Conservation (phyloP, 2,888 invertebrate genomes). For the Rotaria socialis region DNA sequence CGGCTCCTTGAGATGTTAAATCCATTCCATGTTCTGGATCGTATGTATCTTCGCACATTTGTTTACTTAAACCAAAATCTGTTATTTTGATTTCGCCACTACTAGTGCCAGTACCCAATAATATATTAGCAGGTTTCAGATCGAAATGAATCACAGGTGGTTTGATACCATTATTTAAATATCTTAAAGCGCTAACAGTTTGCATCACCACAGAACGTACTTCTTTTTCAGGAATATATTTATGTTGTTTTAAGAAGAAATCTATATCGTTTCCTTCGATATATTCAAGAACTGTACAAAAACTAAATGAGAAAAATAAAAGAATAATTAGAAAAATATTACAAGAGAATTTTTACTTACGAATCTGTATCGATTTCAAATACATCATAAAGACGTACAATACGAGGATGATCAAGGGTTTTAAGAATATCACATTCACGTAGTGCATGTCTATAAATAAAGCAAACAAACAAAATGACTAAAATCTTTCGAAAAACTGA, state of each 20-base stretch:
- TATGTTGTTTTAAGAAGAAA: slow-evolving; percentile 94
- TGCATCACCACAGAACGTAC: slow-evolving; percentile 98
- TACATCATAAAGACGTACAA: slow-evolving; percentile 96
- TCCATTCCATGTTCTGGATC: slow-evolving; percentile 96
- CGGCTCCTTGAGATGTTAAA: slow-evolving; percentile 97
- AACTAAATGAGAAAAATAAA: slow-evolving; percentile 56
- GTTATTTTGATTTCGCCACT: slow-evolving; percentile 99
- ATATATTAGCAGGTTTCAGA: slow-evolving; percentile 94
- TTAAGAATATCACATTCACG: slow-evolving; percentile 99
- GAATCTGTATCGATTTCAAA: slow-evolving; percentile 99
- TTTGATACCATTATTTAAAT: slow-evolving; percentile 93
- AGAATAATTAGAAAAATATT: background rate
- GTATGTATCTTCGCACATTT: slow-evolving; percentile 98
- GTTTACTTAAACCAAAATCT: slow-evolving; percentile 97
- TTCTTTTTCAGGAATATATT: slow-evolving; percentile 94
- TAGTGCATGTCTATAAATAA: slow-evolving; percentile 72
- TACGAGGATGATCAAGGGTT: slow-evolving; percentile 93
- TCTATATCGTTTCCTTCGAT: slow-evolving; percentile 99
- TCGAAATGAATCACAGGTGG: slow-evolving; percentile 99
- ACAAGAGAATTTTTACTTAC: slow-evolving; percentile 27
- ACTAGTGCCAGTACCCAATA: slow-evolving; percentile 91
- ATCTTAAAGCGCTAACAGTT: slow-evolving; percentile 96
- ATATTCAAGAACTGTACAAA: slow-evolving; percentile 99
- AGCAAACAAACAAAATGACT: background rate
- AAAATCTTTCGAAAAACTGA: background rate